Conservation (phyloP, 2,113 vertebrate species). For the Pituophis catenifer region DNA sequence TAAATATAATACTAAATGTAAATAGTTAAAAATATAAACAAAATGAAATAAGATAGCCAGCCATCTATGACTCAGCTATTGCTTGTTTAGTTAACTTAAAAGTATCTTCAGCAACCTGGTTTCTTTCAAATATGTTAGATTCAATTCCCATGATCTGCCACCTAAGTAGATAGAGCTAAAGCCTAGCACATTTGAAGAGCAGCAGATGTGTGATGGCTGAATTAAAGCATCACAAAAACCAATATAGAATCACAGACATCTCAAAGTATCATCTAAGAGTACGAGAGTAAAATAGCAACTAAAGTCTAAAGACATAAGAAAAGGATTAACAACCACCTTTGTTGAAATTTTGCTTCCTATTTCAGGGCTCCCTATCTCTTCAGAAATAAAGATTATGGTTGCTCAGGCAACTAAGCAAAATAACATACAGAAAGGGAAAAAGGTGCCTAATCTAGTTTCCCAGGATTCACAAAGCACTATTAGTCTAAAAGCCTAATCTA, state of each 20-base stretch:
- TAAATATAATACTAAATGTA: background rate
- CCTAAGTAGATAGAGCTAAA: background rate
- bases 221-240: background rate
- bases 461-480: constrained; percentile 58
- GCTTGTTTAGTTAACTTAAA: background rate
- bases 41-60: background rate
- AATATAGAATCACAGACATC: constrained; percentile 25
- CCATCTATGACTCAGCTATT: background rate
- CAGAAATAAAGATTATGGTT: constrained; percentile 84
- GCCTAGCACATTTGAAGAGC: background rate
- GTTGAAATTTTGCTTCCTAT: constrained; percentile 65
- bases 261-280: constrained; percentile 26
- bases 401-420: constrained; percentile 80
- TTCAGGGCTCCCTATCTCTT: constrained; percentile 58
- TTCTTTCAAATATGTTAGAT: background rate
- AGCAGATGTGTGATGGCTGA: background rate
- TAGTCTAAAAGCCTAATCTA: constrained; percentile 58
- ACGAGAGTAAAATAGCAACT: constrained; percentile 43
- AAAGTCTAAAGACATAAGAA: constrained; percentile 49
- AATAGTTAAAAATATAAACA: background rate
- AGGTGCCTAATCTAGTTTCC: constrained; percentile 67
- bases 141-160: background rate
- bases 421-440: constrained; percentile 56
- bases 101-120: background rate
- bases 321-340: constrained; percentile 54